A percentile compares a stretch with the other conserved stretches of the same genome.
phyloP scores from a whole-genome alignment of 2,888 invertebrate genomes.

The Microdon myrmicae region DNA sequence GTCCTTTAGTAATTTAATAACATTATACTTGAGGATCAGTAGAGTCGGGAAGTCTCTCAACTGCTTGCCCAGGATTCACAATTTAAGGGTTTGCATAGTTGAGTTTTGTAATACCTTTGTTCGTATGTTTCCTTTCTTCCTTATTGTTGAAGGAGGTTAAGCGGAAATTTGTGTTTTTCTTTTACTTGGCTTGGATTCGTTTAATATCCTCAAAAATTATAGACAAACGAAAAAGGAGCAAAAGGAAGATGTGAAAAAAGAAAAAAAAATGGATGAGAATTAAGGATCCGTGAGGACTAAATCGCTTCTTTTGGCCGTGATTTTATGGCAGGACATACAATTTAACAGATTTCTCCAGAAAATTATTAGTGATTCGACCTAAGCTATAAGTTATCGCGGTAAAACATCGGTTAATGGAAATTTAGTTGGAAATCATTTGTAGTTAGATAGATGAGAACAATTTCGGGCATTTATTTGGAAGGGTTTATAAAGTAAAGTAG shows the following conservation, averaged over 20 bases:
- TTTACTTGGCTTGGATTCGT: constrained; percentile 6
- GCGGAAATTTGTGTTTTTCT: constrained; percentile 14
- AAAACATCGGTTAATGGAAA: no score
- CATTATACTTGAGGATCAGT: constrained; percentile 25
- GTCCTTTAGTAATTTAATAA: constrained; percentile 40
- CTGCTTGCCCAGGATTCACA: constrained; percentile 19
- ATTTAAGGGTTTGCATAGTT: constrained; percentile 15
- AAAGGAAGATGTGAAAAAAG: neutral
- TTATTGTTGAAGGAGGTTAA: constrained; percentile 4
- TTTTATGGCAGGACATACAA: constrained; percentile 20
- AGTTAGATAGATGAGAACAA: no score
- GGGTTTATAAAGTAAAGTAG: no score
- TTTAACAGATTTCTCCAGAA: constrained; percentile 22
- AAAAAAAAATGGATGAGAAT: neutral
- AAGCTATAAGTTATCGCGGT: constrained; percentile 8
- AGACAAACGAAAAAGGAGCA: constrained; percentile 11
- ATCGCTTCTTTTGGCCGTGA: constrained; percentile 17
- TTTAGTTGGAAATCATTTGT: no score
- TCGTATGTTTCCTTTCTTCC: neutral
- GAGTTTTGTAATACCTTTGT: constrained; percentile 6
- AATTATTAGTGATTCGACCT: constrained; percentile 21
- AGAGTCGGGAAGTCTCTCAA: constrained; percentile 30
- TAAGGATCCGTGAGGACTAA: constrained; percentile 7
- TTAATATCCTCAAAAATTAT: constrained; percentile 22
- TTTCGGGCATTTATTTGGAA: no score